Evolutionary conservation across 2,888 invertebrate species (phyloP), one percentile per base, ranked within the genome.

Genomic region (Drosophila buzzatii): DNA sequence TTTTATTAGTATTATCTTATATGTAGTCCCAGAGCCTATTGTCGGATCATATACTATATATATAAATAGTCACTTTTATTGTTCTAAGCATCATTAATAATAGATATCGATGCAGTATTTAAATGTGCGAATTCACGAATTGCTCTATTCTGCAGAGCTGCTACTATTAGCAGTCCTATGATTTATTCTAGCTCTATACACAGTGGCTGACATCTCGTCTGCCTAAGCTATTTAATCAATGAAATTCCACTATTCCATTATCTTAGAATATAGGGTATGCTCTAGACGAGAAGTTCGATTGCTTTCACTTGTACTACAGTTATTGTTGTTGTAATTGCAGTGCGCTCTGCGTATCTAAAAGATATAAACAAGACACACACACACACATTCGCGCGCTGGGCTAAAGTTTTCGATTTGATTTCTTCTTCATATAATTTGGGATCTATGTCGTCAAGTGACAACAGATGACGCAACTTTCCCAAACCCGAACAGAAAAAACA

Each of bases 391-490:
- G 20, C 18, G 27, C 9, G 3, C 16, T 53, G 37, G 37, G 10
- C 27, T 60, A 31, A 31, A 72, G 64, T 58, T 59, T 74, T 63
- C 33, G 45, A 56, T 52, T 59, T 20, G 58, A 49, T 63, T 62
- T 67, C 41, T 42, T 41, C 58, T 68, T 33, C 20, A 62, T 62
- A 58, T 41, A 39, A 56, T 59, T 74, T 63, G 62, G 53, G 53
- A 65, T 73, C 52, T 44, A 39, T 47, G 70, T 73, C 47, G 67
- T 59, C 75, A 74, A 73, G 44, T 76, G 76, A 71, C 64, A 76
- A 76, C 76, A 76, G 61, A 70, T 71, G 75, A 71, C 72, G 76
- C 64, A 75, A 76, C 74, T 76, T 74, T 47, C 51, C 70, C 61
- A 57, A 73, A 69, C 49, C 14, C 37, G 27, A 70, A 52, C 18